phyloP scores from a whole-genome alignment of 2,113 vertebrate species.

The Australoheros scitulus region DNA sequence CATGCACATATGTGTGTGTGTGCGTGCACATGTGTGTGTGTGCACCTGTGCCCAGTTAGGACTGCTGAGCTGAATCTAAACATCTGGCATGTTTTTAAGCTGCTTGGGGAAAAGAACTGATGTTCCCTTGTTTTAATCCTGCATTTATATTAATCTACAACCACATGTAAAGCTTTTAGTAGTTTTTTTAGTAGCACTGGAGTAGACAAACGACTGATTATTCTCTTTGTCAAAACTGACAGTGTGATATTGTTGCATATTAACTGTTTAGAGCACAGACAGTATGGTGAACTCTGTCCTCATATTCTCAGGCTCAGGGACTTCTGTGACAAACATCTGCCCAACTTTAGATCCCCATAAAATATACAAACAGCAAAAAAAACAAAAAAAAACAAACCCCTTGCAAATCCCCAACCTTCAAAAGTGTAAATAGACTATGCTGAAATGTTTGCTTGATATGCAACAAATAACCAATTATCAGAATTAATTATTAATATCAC shows the following conservation, averaged over 20 bases:
- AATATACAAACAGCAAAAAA: not conserved
- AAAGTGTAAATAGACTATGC: not conserved
- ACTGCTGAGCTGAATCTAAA: not conserved
- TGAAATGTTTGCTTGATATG: not conserved
- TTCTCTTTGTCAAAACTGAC: not conserved
- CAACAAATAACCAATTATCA: not conserved
- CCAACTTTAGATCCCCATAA: not conserved
- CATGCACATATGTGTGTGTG: not conserved
- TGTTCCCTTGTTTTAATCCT: not conserved
- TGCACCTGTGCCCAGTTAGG: not conserved
- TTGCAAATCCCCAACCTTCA: not conserved
- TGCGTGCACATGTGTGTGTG: not conserved
- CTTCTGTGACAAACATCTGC: not conserved
- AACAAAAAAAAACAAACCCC: not conserved
- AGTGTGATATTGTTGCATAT: not conserved
- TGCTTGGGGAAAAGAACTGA: not conserved
- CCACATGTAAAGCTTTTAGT: not conserved
- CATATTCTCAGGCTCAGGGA: rapidly evolving
- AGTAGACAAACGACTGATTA: not conserved
- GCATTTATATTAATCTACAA: not conserved
- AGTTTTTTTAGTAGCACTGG: not conserved
- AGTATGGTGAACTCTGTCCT: not conserved
- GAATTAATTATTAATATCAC: not conserved
- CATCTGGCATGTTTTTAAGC: not conserved
- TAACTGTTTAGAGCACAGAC: not conserved